Evolutionary conservation across 2,888 invertebrate genomes (phyloP), one percentile per base, ranked within the genome.

Genomic region (Xanthorhoe designata): DNA sequence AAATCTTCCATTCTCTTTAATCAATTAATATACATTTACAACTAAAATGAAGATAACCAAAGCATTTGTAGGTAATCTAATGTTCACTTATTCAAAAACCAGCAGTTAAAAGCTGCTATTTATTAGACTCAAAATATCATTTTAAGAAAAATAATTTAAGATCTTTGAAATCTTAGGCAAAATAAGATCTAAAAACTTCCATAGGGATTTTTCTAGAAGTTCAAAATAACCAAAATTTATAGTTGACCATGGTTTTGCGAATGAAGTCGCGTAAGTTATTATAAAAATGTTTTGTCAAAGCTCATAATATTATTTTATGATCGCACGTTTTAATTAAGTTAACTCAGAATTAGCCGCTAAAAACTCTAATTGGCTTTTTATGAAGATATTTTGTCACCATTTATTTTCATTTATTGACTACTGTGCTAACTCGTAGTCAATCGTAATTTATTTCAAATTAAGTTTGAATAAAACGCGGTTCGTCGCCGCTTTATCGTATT

Each of bases 311-410:
- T 32, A 32, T 38, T 38, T 38, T 38, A 38, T 38, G 38, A 38
- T 38, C 9, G 7, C 50, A 54, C 24, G 8, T 19, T 42, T 54
- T 61, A 58, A 53, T 45, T 45, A 45, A 58, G 13, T 9, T 13
- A 13, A 62, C n/a, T 49, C n/a, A 32, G 53, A 56, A 56, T 54
- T 4, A n/a, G 29, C 29, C 29, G 32, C 49, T 53, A n/a, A 53
- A 61, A 53, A 32, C 45, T 47, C 32, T 54, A 52, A 60, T 60
- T 65, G 51, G 35, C 18, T 51, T 55, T 60, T 60, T 60, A 64
- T 50, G 55, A 60, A 45, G 55, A 32, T 35, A 51, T 60, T 64
- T 60, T 59, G 54, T 49, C 38, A n/a, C n/a, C 50, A 55, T 35
- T 32, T 15, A 1, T 35, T 59, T 35, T 50, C 0, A 35, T 35